Evolutionary conservation across 2,113 vertebrate genomes (phyloP).

Genomic region (Cheilinus undulatus): DNA sequence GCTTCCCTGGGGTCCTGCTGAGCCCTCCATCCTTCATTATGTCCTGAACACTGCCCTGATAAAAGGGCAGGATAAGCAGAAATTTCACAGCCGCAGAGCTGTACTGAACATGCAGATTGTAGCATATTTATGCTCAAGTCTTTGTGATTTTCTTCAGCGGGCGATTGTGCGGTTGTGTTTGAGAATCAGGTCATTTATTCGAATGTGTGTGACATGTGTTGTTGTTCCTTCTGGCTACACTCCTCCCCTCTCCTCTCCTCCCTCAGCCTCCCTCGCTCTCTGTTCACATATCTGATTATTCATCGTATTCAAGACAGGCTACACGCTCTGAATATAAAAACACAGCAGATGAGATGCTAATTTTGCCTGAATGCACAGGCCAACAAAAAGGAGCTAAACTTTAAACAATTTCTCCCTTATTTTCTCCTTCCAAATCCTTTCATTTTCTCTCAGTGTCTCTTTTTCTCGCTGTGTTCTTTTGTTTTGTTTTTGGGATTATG

Average conservation of each 20-base stretch:
- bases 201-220: conserved; percentile 36
- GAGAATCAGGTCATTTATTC: conserved; percentile 25
- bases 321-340: conserved; percentile 56
- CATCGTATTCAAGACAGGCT: conserved; percentile 46
- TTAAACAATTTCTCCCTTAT: conserved; percentile 18
- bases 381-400: conserved; percentile 17
- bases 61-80: conserved; percentile 58
- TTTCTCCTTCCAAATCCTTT: conserved; percentile 37
- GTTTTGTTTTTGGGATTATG: neutral
- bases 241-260: conserved; percentile 25
- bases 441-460: conserved; percentile 19
- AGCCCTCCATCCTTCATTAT: conserved; percentile 48
- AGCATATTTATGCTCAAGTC: conserved; percentile 13
- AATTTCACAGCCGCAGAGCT: conserved; percentile 50
- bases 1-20: conserved; percentile 45
- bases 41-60: conserved; percentile 27
- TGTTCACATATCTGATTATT: conserved; percentile 58
- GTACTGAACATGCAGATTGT: conserved; percentile 9
- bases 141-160: conserved; percentile 29
- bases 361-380: conserved; percentile 16
- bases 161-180: conserved; percentile 22
- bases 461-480: conserved; percentile 3
- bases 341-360: conserved; percentile 43
- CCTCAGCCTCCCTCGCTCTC: conserved; percentile 15
- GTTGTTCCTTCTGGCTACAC: conserved; percentile 35